Percentiles rank a stretch among this genome's conserved stretches.
These are phyloP conservation scores for Neuroscelio doddi DNA, from an alignment of 2,888 invertebrate species.

Conservation along the genomic window DNA sequence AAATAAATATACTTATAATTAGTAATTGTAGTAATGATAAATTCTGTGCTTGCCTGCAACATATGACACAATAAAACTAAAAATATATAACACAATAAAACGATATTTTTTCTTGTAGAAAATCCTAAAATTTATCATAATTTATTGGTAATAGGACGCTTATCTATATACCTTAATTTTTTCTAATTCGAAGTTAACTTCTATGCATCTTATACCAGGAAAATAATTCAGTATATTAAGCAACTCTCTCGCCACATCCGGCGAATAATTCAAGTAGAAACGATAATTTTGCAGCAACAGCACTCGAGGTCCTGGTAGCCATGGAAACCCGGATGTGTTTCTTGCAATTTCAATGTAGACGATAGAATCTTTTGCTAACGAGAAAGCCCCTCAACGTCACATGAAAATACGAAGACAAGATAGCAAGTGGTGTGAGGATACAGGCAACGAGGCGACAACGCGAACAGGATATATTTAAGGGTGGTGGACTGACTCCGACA, in stretches of 20 bases:
- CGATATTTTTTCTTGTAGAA: too few species aligned
- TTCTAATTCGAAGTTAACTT: conserved; percentile 2
- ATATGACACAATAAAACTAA: too few species aligned
- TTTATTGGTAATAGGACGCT: too few species aligned
- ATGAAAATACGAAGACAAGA: conserved; percentile 42
- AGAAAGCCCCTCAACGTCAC: conserved; percentile 38
- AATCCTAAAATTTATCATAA: too few species aligned
- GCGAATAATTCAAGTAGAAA: conserved; percentile 34
- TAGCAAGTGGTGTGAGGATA: conserved; percentile 29
- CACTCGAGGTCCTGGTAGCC: conserved; percentile 34
- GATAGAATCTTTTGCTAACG: conserved; percentile 43
- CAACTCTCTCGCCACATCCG: conserved; percentile 15
- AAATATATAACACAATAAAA: too few species aligned
- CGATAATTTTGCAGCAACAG: conserved; percentile 31
- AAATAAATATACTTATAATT: too few species aligned
- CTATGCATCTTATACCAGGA: conserved; percentile 6
- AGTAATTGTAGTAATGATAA: too few species aligned
- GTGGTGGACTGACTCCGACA: conserved; percentile 34
- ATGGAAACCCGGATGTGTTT: conserved; percentile 36
- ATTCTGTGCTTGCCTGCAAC: too few species aligned
- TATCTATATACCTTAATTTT: background rate
- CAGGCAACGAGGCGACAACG: conserved; percentile 43
- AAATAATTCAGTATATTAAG: conserved; percentile 7
- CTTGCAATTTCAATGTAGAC: conserved; percentile 33
- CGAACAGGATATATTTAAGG: conserved; percentile 39